Evolutionary conservation across 2,888 invertebrate genomes (phyloP).

Genomic region (Isoperla grammatica): DNA sequence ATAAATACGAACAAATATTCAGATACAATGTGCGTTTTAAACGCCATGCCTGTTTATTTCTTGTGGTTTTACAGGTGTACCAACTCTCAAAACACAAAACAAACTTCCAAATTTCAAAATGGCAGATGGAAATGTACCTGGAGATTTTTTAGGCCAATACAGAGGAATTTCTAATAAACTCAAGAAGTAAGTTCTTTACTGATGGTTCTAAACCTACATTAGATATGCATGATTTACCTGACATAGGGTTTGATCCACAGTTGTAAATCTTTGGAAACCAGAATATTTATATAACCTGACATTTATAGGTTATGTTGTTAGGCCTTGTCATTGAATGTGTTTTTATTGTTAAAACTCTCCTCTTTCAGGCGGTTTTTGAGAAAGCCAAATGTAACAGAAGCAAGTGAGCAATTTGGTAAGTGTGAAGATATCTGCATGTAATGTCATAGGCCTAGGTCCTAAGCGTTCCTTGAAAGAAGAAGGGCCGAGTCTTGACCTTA

Average conservation of each 20-base stretch:
- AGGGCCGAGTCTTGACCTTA: too few relatives aligned
- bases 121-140: constrained; percentile 39
- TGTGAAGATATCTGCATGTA: constrained; percentile 10
- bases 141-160: constrained; percentile 63
- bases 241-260: neutral
- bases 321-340: neutral
- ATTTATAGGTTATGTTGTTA: constrained; percentile 9
- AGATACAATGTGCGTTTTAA: too few relatives aligned
- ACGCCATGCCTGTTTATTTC: too few relatives aligned
- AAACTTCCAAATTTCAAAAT: constrained; percentile 14
- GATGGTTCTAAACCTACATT: constrained; percentile 2
- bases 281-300: constrained; percentile 16
- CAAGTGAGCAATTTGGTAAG: constrained; percentile 65
- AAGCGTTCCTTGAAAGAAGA: too few relatives aligned
- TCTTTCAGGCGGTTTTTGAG: constrained; percentile 60
- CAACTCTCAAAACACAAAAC: too few relatives aligned
- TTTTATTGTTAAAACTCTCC: constrained; percentile 22
- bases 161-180: constrained; percentile 65
- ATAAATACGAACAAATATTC: too few relatives aligned
- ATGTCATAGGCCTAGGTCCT: neutral
- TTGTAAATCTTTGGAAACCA: constrained; percentile 11
- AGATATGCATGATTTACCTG: neutral
- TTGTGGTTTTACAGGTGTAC: too few relatives aligned
- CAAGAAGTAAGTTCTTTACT: constrained; percentile 55
- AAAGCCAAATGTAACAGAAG: constrained; percentile 73